Base-by-base conservation (phyloP, 1,140 invertebrate genomes). In the Melanaphis sacchari region DNA sequence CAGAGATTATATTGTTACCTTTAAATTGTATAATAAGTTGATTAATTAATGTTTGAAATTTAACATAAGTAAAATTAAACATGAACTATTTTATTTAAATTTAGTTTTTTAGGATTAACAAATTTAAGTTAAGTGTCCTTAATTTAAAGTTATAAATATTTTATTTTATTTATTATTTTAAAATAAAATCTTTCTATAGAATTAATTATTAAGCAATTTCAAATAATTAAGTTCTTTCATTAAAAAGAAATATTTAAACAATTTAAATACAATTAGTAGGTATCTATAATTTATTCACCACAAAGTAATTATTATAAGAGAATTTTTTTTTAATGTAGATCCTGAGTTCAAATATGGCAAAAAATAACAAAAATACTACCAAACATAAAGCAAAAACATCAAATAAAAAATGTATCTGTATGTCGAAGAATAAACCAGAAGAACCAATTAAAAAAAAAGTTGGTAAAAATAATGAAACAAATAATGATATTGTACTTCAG, bases 301-400 rank as follows among this genome's bases (percentile, higher is more conserved):
- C 21, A 18, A 38, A 38, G 15, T 81, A 22, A 54, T 84, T 41
- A n/a, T 49, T 93, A 93, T 85, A 85, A 93, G 91, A 93, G 0
- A 93, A 82, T 93, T 93, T 93, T 38, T 85, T 85, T 93, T 81
- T 92, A 82, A 92, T 92, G 66, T 82, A 92, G 91, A 92, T 92
- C 36, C 24, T 52, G 91, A 9, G 31, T 82, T 40, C 43, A 91
- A 76, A 46, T 43, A 76, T 66, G 90, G 54, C 52, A 41, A 90
- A 43, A 31, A 90, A 3, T n/a, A 41, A 26, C 21, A 87, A n/a
- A 38, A 52, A 26, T 18, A 52, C n/a, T 36, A 89, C 11, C 0
- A 49, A 38, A 11, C 0, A 5, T 31, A 49, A 52, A 89, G 54
- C 31, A 31, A 89, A 89, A 52, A 38, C 6, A 89, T 36, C 31